Evolutionary conservation across 2,113 vertebrate species (phyloP), one percentile per base, ranked within the genome.

Genomic region (Gasterosteus aculeatus): DNA sequence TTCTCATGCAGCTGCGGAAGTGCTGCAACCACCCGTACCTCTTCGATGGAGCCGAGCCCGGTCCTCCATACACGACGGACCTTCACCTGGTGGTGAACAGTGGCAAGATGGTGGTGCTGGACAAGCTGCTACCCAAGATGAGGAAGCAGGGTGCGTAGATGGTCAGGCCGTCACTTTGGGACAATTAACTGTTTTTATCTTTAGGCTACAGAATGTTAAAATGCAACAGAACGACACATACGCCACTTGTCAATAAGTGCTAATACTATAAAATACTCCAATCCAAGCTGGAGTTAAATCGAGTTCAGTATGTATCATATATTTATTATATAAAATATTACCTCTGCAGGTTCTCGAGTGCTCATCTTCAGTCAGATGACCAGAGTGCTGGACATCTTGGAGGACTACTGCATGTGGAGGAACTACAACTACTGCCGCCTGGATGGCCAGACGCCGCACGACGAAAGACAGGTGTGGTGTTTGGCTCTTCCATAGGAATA

Each of bases 281-380:
- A 19, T 60, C 14, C 8, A 35, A 2, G 33, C 2, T 33, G 33
- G 1, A 33, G 33, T 33, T 33, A 3, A 33, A 26, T 26, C 22
- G 22, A 26, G 33, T 33, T 33, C 33, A 33, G 33, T 33, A 33
- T 33, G 5, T 33, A 33, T 33, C 33, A 33, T 3, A 33, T 33
- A 33, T 33, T 33, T 33, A 33, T 33, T 33, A 33, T 33, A 5
- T 33, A 33, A 33, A 33, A 33, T 33, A 33, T 16, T 12, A 54
- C 4, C 1, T 29, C 12, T 65, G 19, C 82, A 99, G 97, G 95
- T 81, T 99, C 98, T 3, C 95, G 97, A 63, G 95, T 99, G 75
- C 92, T 99, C 68, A 97, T 99, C 92, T 99, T 99, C 89, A 99
- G 98, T 90, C 98, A 99, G 90, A 99, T 99, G 98, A 99, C 97